A percentile compares a stretch with the other conserved stretches of the same genome.
phyloP scores from a whole-genome alignment of 2,888 invertebrate species.

The Empis stercorea region DNA sequence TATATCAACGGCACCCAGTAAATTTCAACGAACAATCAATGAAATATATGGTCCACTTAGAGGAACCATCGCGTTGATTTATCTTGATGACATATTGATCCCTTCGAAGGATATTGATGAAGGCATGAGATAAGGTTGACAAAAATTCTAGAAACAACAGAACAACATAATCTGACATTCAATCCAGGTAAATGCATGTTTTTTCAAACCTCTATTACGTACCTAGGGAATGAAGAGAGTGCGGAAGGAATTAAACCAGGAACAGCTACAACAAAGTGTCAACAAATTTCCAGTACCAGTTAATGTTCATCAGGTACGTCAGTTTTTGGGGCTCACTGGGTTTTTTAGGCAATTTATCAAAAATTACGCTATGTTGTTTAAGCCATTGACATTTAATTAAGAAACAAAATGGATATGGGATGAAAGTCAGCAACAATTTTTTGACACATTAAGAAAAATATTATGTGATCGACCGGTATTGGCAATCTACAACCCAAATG shows the following conservation, averaged over 20 bases:
- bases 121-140: slow-evolving; percentile 4
- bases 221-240: slow-evolving; percentile 11
- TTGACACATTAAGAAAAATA: no score
- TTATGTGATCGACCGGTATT: no score
- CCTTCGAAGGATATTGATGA: slow-evolving; percentile 13
- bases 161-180: slow-evolving; percentile 4
- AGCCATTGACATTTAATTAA: no score
- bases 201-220: slow-evolving; percentile 14
- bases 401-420: no score
- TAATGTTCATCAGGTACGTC: slow-evolving; percentile 16
- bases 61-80: slow-evolving; percentile 5
- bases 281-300: slow-evolving; percentile 12
- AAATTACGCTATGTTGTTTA: neutral
- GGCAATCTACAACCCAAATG: no score
- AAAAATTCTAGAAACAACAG: neutral
- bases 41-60: slow-evolving; percentile 4
- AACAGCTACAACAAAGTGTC: slow-evolving; percentile 17
- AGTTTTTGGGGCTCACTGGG: slow-evolving; percentile 19
- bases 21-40: slow-evolving; percentile 21
- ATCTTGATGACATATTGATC: slow-evolving; percentile 19
- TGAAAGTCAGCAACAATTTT: no score
- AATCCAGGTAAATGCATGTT: slow-evolving; percentile 13
- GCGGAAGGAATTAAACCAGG: slow-evolving; percentile 10
- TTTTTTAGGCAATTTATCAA: slow-evolving; percentile 20
- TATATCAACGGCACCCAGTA: slow-evolving; percentile 19